Evolutionary conservation across 2,888 invertebrate species (phyloP), one percentile per base, ranked within the genome.

Genomic region (Oegoconia quadripuncta): DNA sequence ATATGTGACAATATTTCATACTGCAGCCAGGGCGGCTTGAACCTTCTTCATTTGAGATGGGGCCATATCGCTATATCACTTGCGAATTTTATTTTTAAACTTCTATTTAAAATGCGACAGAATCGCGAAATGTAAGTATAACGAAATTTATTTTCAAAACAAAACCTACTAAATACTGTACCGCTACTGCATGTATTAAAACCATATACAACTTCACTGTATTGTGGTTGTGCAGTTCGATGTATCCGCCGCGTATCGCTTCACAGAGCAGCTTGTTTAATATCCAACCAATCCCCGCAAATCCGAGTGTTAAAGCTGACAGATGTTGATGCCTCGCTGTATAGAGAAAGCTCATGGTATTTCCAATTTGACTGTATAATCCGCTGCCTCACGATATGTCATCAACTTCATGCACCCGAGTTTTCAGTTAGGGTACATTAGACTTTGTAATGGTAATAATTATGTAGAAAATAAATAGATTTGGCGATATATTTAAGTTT

Each of bases 291-390:
- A 71, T 74, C 59, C 63, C 54, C 62, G 45, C 67, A 74, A 79
- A 81, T 75, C 75, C 71, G 64, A 62, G 66, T 68, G 73, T 73
- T 72, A 67, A 61, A 65, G 60, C 66, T 70, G 77, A 72, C 74
- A 71, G 67, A 64, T 69, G 65, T 49, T 62, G 63, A 62, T 65
- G 64, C 63, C 59, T 67, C 29, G 20, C 59, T 64, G 55, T 58
- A 51, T 48, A 54, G 52, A 62, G 57, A 70, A 59, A 69, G 67
- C 70, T 63, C 54, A 53, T 52, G 58, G 67, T 61, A 67, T 66
- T 72, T 67, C 64, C 68, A 69, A 60, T 73, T 58, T 69, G 68
- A 62, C 67, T 73, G 63, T 64, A 70, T 73, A 76, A 78, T 77
- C 73, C 61, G 44, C 31, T 41, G 45, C 45, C 32, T 20, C 41